phyloP scores from a whole-genome alignment of 2,113 vertebrate genomes.

The Emydocephalus ijimae region DNA sequence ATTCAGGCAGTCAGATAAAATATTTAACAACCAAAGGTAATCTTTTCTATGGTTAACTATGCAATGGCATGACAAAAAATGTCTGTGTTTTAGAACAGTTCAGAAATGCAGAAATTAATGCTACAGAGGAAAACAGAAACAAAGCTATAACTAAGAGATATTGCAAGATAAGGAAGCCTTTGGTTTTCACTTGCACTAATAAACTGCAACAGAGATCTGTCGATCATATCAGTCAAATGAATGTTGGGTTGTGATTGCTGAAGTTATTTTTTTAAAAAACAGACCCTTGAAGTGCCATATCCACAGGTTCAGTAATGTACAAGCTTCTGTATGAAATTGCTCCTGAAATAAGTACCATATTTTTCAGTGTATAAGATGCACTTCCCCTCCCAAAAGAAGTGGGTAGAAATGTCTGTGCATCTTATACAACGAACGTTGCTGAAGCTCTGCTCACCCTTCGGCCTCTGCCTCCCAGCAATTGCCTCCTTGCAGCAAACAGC shows the following conservation, averaged over 20 bases:
- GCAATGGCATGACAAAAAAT: neutral
- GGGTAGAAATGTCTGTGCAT: no score
- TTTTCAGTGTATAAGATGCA: no score
- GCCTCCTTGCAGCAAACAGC: no score
- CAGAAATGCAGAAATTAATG: neutral
- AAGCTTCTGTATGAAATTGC: neutral
- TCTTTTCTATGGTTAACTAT: neutral
- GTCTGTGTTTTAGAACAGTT: neutral
- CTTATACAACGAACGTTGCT: no score
- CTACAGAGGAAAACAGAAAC: neutral
- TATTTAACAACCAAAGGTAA: neutral
- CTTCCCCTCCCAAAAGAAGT: no score
- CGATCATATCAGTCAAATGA: neutral
- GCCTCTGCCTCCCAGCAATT: no score
- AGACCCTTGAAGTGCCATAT: neutral
- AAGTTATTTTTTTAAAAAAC: neutral
- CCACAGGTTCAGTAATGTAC: neutral
- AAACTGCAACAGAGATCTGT: neutral
- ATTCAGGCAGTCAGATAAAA: neutral
- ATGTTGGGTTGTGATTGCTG: neutral
- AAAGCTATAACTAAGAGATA: neutral
- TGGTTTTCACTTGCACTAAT: neutral
- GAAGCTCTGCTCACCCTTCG: no score
- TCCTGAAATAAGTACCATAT: neutral
- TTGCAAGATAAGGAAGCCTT: neutral